Evolutionary conservation across 2,113 vertebrate species (phyloP).

Genomic region (Empidonax traillii): DNA sequence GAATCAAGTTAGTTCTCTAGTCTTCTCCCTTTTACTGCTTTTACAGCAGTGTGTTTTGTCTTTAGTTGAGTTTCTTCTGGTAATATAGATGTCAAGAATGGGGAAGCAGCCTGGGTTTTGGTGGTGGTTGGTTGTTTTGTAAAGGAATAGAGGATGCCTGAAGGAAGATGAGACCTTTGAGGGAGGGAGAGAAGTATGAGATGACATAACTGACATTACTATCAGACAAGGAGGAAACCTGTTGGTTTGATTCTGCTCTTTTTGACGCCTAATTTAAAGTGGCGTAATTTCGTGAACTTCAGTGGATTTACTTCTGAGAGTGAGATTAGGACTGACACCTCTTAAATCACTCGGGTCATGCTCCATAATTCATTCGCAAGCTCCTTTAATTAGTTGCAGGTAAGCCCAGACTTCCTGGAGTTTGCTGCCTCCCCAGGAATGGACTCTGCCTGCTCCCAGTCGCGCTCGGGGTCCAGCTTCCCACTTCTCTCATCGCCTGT

Average conservation of each 20-base stretch:
- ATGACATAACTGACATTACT: background rate
- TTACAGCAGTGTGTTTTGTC: background rate
- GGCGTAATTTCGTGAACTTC: background rate
- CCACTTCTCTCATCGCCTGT: background rate
- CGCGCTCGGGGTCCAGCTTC: background rate
- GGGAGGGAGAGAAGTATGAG: background rate
- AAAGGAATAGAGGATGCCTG: background rate
- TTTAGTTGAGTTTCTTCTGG: background rate
- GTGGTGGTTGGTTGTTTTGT: background rate
- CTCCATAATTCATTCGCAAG: slow-evolving; percentile 22
- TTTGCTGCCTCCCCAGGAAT: background rate
- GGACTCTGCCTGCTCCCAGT: background rate
- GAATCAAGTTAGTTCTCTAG: background rate
- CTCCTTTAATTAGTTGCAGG: slow-evolving; percentile 46
- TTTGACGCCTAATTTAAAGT: background rate
- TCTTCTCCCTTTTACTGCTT: background rate
- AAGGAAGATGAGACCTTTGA: background rate
- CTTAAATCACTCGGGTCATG: background rate
- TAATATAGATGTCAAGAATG: background rate
- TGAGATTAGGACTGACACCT: background rate
- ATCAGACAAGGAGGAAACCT: background rate
- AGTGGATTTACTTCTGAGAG: background rate
- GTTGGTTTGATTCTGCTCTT: background rate
- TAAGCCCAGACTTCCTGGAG: slow-evolving; percentile 27
- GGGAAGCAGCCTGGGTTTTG: background rate